These are phyloP conservation scores for Scaptomyza hsui DNA, from an alignment of 1,140 invertebrate genomes.

Conservation along the genomic window DNA sequence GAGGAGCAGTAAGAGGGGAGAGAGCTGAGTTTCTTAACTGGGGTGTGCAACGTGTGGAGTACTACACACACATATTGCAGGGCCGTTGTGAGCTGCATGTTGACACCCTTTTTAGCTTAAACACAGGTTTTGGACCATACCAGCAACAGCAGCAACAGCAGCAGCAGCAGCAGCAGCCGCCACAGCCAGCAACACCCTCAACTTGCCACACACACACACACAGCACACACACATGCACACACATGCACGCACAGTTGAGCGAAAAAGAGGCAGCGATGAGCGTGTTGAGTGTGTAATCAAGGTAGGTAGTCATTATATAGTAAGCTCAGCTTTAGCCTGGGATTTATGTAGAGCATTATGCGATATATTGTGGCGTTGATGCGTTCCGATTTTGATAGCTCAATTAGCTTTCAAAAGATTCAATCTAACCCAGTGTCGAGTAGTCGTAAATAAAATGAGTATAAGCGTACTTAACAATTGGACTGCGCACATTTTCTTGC, in stretches of 20 bases:
- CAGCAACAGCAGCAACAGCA: conserved; percentile 13
- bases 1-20: background rate
- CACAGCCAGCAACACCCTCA: conserved; percentile 59
- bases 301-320: conserved; percentile 80
- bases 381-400: conserved; percentile 59
- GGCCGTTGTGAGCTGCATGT: conserved; percentile 44
- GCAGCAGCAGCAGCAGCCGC: conserved; percentile 34
- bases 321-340: conserved; percentile 62
- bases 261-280: no score
- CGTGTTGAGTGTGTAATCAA: conserved; percentile 69
- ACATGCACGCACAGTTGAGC: background rate
- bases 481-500: no score
- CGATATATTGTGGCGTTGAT: conserved; percentile 60
- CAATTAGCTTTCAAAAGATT: conserved; percentile 43
- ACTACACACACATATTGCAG: conserved; percentile 28
- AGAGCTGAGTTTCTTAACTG: background rate
- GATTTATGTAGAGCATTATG: conserved; percentile 68
- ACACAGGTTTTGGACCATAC: conserved; percentile 62
- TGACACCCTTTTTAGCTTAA: conserved; percentile 77
- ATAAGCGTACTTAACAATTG: conserved; percentile 6
- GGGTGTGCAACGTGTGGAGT: conserved; percentile 23
- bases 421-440: conserved; percentile 20
- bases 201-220: conserved; percentile 26
- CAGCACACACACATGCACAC: no score
- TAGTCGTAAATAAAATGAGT: background rate